Base-by-base conservation (phyloP, 1,140 invertebrate species). In the Asobara japonica region DNA sequence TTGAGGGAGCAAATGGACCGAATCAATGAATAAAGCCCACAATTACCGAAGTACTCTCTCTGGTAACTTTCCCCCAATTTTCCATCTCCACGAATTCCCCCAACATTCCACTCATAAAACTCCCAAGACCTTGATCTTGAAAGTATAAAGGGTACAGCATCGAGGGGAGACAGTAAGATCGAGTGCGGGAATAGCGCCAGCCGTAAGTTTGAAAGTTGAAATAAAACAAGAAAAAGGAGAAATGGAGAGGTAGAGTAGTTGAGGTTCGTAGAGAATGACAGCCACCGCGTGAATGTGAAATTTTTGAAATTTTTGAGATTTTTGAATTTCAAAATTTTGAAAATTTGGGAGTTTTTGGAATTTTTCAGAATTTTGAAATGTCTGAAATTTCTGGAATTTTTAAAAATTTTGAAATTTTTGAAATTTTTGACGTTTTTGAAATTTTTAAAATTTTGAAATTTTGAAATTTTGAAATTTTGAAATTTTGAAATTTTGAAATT, bases 121-220 rank as follows among this genome's bases (percentile, higher is more conserved):
- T 56, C 20, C 1, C 51, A 20, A 56, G 51, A 56, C 51, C 51
- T 56, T 56, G 51, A 56, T 56, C 51, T 56, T 56, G 51, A 56
- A 56, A 56, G 51, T 56, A 56, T 56, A 56, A 56, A 56, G 51
- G 45, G 45, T 51, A 16, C 45, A 11, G 6, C n/a, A 2, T 4
- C 45, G 11, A 56, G 22, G 8, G 22, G 25, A 56, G 25, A 27
- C 18, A 25, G 25, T 10, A 56, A 56, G 51, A 56, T 56, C 20
- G 4, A 56, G 18, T 56, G 51, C 51, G 22, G 20, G 51, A 56
- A 11, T 56, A 56, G 20, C 51, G 51, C 51, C 20, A 56, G 51
- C 51, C 20, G 51, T 56, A 56, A 56, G 18, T 56, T 25, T 25
- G 51, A 56, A 56, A 22, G 51, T 56, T 56, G 51, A 56, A 56